phyloP scores from a whole-genome alignment of 1,140 invertebrate genomes.

The Macrosteles quadrilineatus region DNA sequence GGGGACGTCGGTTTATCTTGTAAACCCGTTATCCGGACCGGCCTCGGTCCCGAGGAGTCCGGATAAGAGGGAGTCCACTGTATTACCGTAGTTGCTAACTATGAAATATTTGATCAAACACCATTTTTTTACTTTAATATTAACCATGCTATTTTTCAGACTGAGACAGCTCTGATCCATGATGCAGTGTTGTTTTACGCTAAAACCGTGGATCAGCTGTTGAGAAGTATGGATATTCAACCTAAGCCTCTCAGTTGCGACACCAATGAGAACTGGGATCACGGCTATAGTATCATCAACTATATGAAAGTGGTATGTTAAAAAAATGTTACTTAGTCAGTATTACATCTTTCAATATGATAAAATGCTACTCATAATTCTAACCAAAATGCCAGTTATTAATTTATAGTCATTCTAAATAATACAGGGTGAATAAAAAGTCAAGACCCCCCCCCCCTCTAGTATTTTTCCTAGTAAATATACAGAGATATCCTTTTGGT shows the following conservation, averaged over 20 bases:
- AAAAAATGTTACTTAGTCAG: too few relatives aligned
- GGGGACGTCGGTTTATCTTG: too few relatives aligned
- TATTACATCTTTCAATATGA: conserved; percentile 20
- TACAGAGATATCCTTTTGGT: too few relatives aligned
- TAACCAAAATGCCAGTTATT: neutral
- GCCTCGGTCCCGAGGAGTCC: too few relatives aligned
- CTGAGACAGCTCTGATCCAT: conserved; percentile 73
- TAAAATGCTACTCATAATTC: conserved; percentile 7
- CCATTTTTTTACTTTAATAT: neutral
- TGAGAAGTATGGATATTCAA: conserved; percentile 44
- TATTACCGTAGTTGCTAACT: too few relatives aligned
- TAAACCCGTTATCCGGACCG: too few relatives aligned
- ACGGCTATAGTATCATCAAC: conserved; percentile 68
- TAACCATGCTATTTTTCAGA: conserved; percentile 51
- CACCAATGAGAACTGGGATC: conserved; percentile 63
- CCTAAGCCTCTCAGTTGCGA: conserved; percentile 61
- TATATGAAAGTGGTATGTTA: conserved; percentile 69
- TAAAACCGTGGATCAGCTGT: conserved; percentile 59
- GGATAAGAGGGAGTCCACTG: too few relatives aligned
- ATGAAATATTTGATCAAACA: too few relatives aligned
- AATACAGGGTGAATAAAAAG: too few relatives aligned
- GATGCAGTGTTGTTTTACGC: conserved; percentile 76
- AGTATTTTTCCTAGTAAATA: too few relatives aligned
- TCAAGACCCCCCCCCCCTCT: too few relatives aligned
- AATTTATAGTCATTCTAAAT: neutral